A percentile compares a stretch with the other conserved stretches of the same genome.
Conservation (phyloP, 2,797 vertebrate species). For the Ataeniobius toweri region DNA sequence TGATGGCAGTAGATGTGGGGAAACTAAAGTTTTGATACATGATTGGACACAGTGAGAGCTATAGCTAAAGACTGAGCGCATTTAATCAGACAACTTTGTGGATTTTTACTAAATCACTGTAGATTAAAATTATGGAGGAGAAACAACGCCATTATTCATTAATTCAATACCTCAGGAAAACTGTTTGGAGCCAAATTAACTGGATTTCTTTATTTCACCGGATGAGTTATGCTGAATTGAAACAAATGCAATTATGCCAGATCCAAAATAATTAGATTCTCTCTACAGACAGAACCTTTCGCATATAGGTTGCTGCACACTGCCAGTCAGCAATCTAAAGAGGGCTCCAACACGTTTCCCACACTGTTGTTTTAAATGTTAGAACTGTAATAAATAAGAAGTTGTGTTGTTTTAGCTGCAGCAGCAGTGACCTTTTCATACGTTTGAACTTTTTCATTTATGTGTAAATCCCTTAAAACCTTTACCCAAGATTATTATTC, state of each 20-base stretch:
- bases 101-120: background rate
- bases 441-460: no score
- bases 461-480: background rate
- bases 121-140: background rate
- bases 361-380: background rate
- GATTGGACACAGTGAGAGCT: no score
- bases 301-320: background rate
- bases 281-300: no score
- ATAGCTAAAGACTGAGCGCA: no score
- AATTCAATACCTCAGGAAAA: background rate
- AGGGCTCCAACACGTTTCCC: background rate
- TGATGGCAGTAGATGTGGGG: background rate
- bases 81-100: background rate
- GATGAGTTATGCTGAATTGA: background rate
- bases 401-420: background rate
- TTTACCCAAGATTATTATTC: background rate
- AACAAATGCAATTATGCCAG: background rate
- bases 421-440: background rate
- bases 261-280: no score
- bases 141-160: background rate
- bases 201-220: background rate
- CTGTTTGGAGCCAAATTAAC: background rate
- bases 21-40: background rate
- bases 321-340: background rate
- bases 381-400: background rate